These are phyloP conservation scores for Cichlasoma orientale DNA, from an alignment of 2,797 vertebrate genomes.

Conservation along the genomic window DNA sequence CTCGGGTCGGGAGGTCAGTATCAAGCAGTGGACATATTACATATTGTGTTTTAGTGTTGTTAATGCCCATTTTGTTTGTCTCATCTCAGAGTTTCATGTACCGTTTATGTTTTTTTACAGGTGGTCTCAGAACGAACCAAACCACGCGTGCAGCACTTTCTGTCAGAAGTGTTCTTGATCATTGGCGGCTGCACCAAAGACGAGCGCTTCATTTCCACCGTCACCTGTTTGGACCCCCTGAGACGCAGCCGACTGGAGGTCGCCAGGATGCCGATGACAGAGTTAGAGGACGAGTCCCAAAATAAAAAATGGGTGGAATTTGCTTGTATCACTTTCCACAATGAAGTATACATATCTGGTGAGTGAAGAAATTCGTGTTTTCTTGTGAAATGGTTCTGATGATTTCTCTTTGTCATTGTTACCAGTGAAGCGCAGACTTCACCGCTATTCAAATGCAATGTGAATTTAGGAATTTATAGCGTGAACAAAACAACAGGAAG, in stretches of 20 bases:
- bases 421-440: not conserved
- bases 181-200: constrained; percentile 97
- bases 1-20: constrained; percentile 90
- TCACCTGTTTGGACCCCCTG: constrained; percentile 95
- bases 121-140: constrained; percentile 96
- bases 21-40: not conserved
- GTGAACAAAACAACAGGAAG: constrained; percentile 19
- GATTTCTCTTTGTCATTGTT: not conserved
- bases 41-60: not conserved
- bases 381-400: not conserved
- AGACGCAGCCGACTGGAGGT: constrained; percentile 95
- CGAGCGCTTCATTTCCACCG: constrained; percentile 93
- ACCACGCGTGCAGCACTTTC: constrained; percentile 90
- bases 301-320: constrained; percentile 98
- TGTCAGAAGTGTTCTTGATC: constrained; percentile 97
- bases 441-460: not conserved
- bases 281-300: constrained; percentile 88
- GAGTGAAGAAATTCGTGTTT: constrained; percentile 5
- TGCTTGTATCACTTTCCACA: constrained; percentile 93
- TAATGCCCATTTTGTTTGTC: not conserved
- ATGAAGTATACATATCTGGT: constrained; percentile 97
- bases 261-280: constrained; percentile 89
- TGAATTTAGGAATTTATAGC: not conserved
- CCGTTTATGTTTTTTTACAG: constrained; percentile 69
- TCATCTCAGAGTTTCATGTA: not conserved